Evolutionary conservation across 2,113 vertebrate species (phyloP).

Genomic region (Sylvilagus bachmani): DNA sequence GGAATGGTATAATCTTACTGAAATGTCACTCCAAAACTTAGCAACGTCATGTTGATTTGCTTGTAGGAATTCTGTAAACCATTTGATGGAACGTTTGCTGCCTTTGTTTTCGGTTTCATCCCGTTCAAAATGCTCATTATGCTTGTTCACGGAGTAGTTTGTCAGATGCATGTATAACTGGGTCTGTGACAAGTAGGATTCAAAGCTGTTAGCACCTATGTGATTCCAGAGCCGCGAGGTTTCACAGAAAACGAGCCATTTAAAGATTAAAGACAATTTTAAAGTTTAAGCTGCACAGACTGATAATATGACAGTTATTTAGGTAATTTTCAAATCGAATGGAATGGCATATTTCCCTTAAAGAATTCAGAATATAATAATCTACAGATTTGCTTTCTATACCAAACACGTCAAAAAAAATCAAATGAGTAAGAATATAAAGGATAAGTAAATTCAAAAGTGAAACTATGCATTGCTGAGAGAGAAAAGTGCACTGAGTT

Average conservation of each 20-base stretch:
- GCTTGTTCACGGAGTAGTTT: constrained; percentile 99
- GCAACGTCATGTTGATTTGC: constrained; percentile 95
- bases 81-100: constrained; percentile 98
- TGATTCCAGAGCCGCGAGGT: neutral
- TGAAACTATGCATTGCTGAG: constrained; percentile 54
- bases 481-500: constrained; percentile 73
- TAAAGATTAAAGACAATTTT: neutral
- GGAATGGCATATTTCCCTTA: constrained; percentile 12
- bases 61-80: constrained; percentile 98
- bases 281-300: constrained; percentile 20
- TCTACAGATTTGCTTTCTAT: constrained; percentile 13
- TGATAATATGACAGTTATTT: neutral
- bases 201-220: constrained; percentile 2
- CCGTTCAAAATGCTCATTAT: constrained; percentile 97
- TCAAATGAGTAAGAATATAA: constrained; percentile 60
- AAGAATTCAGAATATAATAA: neutral
- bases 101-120: constrained; percentile 98
- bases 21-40: constrained; percentile 99
- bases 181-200: constrained; percentile 88
- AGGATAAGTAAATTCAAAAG: constrained; percentile 57
- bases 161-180: constrained; percentile 99
- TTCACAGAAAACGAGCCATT: neutral
- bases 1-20: constrained; percentile 90
- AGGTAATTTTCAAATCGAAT: constrained; percentile 48
- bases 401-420: no score